Percentiles rank a stretch among this genome's conserved stretches.
Conservation (phyloP, 2,797 vertebrate genomes). For the Valencia hispanica region DNA sequence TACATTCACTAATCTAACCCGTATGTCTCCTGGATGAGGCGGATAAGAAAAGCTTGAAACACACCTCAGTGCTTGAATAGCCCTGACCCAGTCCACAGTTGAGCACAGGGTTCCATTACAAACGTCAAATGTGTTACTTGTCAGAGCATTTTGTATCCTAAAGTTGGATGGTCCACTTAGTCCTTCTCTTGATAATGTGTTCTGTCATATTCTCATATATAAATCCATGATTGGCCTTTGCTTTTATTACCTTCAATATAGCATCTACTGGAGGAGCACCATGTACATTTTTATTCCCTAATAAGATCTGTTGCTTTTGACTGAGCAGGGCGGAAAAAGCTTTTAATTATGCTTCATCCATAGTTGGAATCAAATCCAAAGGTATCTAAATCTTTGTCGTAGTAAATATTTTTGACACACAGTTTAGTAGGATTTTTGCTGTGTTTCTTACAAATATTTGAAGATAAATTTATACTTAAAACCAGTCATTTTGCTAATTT, state of each 20-base stretch:
- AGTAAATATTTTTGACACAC: too few relatives aligned
- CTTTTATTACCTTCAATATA: not conserved
- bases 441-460: not conserved
- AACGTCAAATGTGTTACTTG: too few relatives aligned
- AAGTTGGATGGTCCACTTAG: not conserved
- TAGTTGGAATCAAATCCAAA: not conserved
- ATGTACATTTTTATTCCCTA: not conserved
- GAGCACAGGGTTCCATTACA: not conserved
- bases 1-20: not conserved
- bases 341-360: not conserved
- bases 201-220: not conserved
- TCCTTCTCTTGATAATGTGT: not conserved
- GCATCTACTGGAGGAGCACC: not conserved
- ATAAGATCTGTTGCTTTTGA: too few relatives aligned
- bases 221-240: not conserved
- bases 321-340: too few relatives aligned
- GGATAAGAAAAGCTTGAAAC: not conserved
- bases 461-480: not conserved
- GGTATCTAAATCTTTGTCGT: not conserved
- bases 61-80: not conserved
- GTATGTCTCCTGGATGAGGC: not conserved
- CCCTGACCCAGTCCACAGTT: not conserved
- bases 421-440: not conserved
- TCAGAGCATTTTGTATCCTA: not conserved
- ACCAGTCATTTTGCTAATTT: not conserved